Evolutionary conservation across 2,113 vertebrate species (phyloP).

Genomic region (Herpailurus yagouaroundi): DNA sequence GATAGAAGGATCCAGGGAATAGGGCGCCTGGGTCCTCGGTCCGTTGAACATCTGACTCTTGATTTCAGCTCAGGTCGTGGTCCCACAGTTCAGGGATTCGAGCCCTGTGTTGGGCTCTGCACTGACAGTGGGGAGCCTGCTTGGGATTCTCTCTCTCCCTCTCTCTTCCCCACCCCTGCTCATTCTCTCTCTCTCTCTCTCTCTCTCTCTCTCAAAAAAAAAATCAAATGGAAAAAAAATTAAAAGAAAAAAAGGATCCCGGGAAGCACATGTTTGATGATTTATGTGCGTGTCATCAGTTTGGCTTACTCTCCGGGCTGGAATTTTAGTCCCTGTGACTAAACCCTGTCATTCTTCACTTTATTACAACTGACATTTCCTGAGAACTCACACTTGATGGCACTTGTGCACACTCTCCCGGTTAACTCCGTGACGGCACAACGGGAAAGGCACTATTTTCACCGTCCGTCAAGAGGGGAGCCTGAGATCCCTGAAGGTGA

Average conservation of each 20-base stretch:
- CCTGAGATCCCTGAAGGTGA: not conserved
- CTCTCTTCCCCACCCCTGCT: no score
- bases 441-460: accelerated
- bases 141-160: no score
- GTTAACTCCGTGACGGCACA: not conserved
- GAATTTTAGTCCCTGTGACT: not conserved
- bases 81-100: no score
- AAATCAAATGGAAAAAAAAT: no score
- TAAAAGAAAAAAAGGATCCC: not conserved
- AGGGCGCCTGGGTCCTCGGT: no score
- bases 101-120: no score
- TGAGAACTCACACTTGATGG: not conserved
- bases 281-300: accelerated
- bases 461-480: accelerated
- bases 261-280: not conserved
- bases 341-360: not conserved
- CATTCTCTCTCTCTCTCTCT: no score
- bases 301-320: not conserved
- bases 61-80: no score
- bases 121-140: no score
- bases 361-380: not conserved
- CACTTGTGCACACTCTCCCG: not conserved
- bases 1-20: not conserved
- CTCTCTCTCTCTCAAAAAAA: no score
- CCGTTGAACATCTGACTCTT: no score